Base-by-base conservation (phyloP, 2,888 invertebrate genomes). In the Vannuccia rotundouncinata region DNA sequence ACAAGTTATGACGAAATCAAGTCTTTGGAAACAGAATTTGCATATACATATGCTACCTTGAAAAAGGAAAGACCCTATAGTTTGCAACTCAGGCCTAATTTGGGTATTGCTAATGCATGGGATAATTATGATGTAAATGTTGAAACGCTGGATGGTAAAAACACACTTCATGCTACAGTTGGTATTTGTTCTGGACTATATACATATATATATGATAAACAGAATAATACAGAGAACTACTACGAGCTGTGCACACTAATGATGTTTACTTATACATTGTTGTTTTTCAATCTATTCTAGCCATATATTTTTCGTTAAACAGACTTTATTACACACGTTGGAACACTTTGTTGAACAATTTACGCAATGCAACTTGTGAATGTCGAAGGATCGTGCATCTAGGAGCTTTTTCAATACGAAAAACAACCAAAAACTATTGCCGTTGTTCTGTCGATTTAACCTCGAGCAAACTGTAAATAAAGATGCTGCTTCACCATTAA, bases 391-490 rank as follows among this genome's bases (percentile, higher is more conserved):
- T 80, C 45, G 31, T 80, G 30, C n/a, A 60, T 28, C 31, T 59
- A 80, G 80, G 79, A 22, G 80, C 80, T 17, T 81, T 80, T 80
- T 80, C 80, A 10, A 60, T 80, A 29, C 80, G 80, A 80, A 30
- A 78, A 30, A 80, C 80, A 73, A 66, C 25, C n/a, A 80, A 80
- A 73, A 28, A 29, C 31, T 81, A 59, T 30, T 81, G 75, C 1
- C 29, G 81, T 17, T 17, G 59, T n/a, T 59, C 80, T 31, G 75
- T 81, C 29, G 81, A 81, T 79, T 31, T 81, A n/a, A 74, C 80
- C 81, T 81, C n/a, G 81, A 81, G 45, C 81, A 81, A 31, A 80
- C 81, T 0, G 81, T 81, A n/a, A 81, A 81, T 81, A 73, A 78
- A 31, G 45, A 81, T 80, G 75, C 79, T 2, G 81, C 81, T 1